Evolutionary conservation across 2,888 invertebrate genomes (phyloP).

Genomic region (Aphidius colemani): DNA sequence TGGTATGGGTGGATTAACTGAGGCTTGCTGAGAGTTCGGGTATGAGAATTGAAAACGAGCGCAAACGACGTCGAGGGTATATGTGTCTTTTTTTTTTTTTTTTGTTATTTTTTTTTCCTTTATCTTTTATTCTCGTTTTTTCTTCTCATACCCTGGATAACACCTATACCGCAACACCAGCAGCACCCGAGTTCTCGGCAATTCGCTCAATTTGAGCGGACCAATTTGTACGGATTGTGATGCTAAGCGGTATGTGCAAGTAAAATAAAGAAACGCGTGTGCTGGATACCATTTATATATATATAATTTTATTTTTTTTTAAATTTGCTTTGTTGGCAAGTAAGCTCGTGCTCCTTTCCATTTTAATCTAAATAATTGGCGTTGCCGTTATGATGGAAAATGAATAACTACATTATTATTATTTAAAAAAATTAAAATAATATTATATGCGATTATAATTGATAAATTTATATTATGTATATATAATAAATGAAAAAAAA

Average conservation of each 20-base stretch:
- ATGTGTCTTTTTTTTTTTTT: constrained; percentile 1
- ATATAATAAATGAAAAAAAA: too few relatives aligned
- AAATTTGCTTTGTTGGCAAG: too few relatives aligned
- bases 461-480: too few relatives aligned
- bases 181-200: constrained; percentile 31
- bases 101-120: not conserved
- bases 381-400: not conserved
- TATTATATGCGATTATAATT: too few relatives aligned
- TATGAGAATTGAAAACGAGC: constrained; percentile 36
- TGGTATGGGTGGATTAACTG: constrained; percentile 33
- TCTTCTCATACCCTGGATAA: too few relatives aligned
- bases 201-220: constrained; percentile 49
- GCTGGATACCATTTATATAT: not conserved
- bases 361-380: too few relatives aligned
- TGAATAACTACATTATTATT: not conserved
- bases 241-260: constrained; percentile 45
- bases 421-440: too few relatives aligned
- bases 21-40: constrained; percentile 27
- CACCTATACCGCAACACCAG: not conserved
- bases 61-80: constrained; percentile 23
- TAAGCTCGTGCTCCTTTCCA: too few relatives aligned
- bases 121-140: not conserved
- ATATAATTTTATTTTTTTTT: too few relatives aligned
- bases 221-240: constrained; percentile 53
- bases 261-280: constrained; percentile 8